These are phyloP conservation scores for Pentalonia nigronervosa DNA, from an alignment of 1,140 invertebrate genomes.

Conservation along the genomic window DNA sequence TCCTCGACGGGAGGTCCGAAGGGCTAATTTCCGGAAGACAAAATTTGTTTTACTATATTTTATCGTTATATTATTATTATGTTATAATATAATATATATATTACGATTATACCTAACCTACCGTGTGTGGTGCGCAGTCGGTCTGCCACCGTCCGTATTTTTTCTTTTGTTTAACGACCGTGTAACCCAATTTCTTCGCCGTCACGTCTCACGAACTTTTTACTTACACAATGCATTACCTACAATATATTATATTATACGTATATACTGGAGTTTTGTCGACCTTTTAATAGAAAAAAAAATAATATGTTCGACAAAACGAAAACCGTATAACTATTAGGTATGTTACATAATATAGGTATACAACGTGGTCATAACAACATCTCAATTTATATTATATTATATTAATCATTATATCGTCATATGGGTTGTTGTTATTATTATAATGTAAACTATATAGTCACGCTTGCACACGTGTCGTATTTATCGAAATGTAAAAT, in stretches of 20 bases:
- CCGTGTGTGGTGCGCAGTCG: not conserved
- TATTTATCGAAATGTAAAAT: not conserved
- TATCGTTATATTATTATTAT: not conserved
- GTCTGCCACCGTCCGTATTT: not conserved
- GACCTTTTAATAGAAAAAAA: not conserved
- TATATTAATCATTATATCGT: not conserved
- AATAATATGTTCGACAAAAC: not conserved
- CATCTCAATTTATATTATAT: not conserved
- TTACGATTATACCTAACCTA: not conserved
- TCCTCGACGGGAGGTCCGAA: constrained; percentile 44
- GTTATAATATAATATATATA: not conserved
- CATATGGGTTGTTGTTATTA: not conserved
- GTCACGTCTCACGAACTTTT: constrained; percentile 38
- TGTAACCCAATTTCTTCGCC: constrained; percentile 39
- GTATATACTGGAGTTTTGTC: not conserved
- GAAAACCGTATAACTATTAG: not conserved
- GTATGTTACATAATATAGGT: not conserved
- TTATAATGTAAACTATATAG: not conserved
- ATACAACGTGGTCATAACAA: not conserved
- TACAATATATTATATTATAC: constrained; percentile 10
- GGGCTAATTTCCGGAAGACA: constrained; percentile 50
- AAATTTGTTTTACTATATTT: not conserved
- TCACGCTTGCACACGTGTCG: not conserved
- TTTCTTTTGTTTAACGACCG: constrained; percentile 5
- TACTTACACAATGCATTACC: not conserved